Conservation (phyloP, 2,113 vertebrate species). For the Peromyscus polionotus region DNA sequence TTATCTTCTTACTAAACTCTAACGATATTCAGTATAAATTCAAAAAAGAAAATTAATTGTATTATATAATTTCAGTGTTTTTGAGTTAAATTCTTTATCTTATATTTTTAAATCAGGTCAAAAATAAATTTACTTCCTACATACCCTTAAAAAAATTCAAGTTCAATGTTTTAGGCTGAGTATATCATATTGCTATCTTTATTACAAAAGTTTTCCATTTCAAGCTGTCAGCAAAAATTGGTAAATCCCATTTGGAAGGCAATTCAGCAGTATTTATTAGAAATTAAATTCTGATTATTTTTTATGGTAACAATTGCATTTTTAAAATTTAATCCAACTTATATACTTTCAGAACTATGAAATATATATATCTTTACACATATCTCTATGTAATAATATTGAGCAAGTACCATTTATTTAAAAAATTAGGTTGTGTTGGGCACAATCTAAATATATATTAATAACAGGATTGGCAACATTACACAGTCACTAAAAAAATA, state of each 20-base stretch:
- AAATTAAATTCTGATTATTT: neutral
- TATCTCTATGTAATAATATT: constrained; percentile 29
- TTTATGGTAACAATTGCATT: neutral
- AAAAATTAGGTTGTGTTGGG: constrained; percentile 7
- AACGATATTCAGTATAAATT: constrained; percentile 32
- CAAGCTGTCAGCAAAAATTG: neutral
- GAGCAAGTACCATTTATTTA: neutral
- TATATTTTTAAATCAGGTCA: constrained; percentile 21
- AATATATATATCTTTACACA: neutral
- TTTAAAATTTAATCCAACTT: constrained; percentile 19
- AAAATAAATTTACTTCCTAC: constrained; percentile 45
- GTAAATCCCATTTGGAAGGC: neutral
- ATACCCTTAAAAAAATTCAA: constrained; percentile 11
- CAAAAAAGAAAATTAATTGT: constrained; percentile 58
- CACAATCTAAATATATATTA: neutral
- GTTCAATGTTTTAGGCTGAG: neutral
- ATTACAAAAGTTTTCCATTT: constrained; percentile 24
- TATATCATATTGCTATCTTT: neutral
- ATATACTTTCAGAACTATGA: neutral
- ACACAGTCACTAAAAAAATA: neutral
- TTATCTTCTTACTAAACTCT: constrained; percentile 17
- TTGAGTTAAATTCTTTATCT: neutral
- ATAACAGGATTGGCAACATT: neutral
- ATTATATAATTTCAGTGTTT: constrained; percentile 11
- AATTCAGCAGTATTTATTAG: neutral